phyloP scores from a whole-genome alignment of 2,888 invertebrate species.

The Pinctada fucata region DNA sequence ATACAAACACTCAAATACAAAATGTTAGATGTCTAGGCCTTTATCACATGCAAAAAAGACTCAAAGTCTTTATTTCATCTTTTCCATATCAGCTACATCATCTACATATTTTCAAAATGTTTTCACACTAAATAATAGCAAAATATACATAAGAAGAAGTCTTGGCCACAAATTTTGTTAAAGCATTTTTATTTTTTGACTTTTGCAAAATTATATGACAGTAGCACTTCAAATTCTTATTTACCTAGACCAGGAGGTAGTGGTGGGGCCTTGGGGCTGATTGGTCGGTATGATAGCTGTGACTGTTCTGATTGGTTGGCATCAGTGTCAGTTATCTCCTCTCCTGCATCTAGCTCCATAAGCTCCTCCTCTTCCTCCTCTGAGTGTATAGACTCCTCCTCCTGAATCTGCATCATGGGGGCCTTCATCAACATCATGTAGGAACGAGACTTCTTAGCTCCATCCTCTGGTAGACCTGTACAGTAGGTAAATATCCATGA shows the following conservation, averaged over 20 bases:
- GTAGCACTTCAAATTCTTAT: no score
- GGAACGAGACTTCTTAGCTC: conserved; percentile 68
- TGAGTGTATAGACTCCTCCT: conserved; percentile 51
- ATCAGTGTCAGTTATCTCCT: conserved; percentile 48
- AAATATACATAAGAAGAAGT: no score
- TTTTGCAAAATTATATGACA: no score
- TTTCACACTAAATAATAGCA: no score
- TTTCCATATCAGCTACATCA: no score
- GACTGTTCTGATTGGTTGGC: conserved; percentile 65
- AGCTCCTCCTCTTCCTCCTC: conserved; percentile 57
- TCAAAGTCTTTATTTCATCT: no score
- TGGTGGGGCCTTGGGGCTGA: conserved; percentile 73
- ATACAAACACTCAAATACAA: no score
- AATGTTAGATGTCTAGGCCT: no score
- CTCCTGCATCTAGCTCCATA: conserved; percentile 49
- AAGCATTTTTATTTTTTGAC: no score
- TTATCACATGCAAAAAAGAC: no score
- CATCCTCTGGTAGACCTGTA: conserved; percentile 70
- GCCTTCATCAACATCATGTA: conserved; percentile 64
- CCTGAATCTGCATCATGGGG: conserved; percentile 49
- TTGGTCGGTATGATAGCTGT: conserved; percentile 72
- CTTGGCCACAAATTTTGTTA: no score
- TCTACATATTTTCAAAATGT: no score
- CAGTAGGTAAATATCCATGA: conserved; percentile 12
- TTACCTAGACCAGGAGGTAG: conserved; percentile 68